Evolutionary conservation across 2,113 vertebrate species (phyloP), one percentile per base, ranked within the genome.

Genomic region (Apteryx owenii): DNA sequence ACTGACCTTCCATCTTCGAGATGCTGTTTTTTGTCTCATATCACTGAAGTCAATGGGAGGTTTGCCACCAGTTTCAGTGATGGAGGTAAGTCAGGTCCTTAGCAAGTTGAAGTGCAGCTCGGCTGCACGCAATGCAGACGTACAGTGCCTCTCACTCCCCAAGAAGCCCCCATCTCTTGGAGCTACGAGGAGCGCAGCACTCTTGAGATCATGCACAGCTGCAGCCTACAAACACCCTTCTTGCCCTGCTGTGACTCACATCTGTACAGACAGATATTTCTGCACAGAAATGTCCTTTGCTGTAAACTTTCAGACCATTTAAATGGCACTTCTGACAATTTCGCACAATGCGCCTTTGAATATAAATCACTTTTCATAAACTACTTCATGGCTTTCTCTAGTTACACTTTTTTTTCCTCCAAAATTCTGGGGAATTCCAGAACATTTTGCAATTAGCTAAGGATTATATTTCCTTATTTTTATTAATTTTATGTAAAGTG

Each of bases 401-500:
- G 90, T 95, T 96, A 96, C 76, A 56, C 26, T 79, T 53, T 48
- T 54, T 75, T 80, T 12, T 62, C n/a, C 64, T 60, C 40, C 44
- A 79, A 96, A 98, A 98, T 98, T 98, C 97, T 98, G 98, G 94
- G 97, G 97, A 98, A 98, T 98, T 99, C 98, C 98, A 98, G 97
- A 97, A 98, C 98, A 98, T 98, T 99, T 98, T 98, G 97, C 97
- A 98, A 98, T 98, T 97, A 98, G 98, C 88, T 97, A 98, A 98
- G 98, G 98, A 98, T 98, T 98, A 98, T 98, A 98, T 98, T 98
- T 98, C 98, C 98, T 98, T 98, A 98, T 99, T 99, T 99, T 98
- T 99, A 99, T 99, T 99, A 99, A 99, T 99, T 98, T 98, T 94
- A 97, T 98, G 95, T 98, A 98, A 99, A 99, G 98, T 97, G 98